Evolutionary conservation across 2,888 invertebrate species (phyloP).

Genomic region (Agrypnus murinus): DNA sequence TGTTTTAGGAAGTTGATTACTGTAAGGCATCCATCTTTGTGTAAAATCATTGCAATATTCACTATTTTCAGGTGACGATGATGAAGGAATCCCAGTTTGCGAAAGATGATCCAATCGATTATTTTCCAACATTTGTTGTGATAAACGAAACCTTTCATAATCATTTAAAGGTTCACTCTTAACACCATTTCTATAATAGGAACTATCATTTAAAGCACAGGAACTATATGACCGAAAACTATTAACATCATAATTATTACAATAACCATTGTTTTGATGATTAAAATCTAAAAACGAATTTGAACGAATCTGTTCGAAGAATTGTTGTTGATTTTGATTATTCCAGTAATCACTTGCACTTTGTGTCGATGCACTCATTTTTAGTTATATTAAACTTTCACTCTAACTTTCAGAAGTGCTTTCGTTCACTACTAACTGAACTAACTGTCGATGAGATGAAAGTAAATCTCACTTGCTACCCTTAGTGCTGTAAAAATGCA

Average conservation of each 20-base stretch:
- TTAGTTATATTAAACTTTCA: constrained; percentile 14
- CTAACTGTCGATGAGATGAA: constrained; percentile 23
- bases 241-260: constrained; percentile 23
- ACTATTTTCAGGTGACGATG: constrained; percentile 9
- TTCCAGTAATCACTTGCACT: constrained; percentile 67
- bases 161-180: constrained; percentile 25
- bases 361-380: constrained; percentile 67
- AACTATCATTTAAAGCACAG: constrained; percentile 28
- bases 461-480: constrained; percentile 42
- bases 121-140: not conserved
- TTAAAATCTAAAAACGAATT: constrained; percentile 30
- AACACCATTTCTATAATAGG: constrained; percentile 25
- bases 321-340: constrained; percentile 50
- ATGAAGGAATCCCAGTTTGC: not conserved
- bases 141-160: constrained; percentile 15
- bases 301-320: constrained; percentile 42
- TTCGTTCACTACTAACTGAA: constrained; percentile 12
- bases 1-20: not conserved
- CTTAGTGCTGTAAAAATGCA: constrained; percentile 45
- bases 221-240: constrained; percentile 15
- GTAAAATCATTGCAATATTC: constrained; percentile 28
- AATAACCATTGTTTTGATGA: constrained; percentile 26
- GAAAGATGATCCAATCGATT: not conserved
- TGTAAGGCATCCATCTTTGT: constrained; percentile 33
- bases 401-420: not conserved